Base-by-base conservation (phyloP, 2,888 invertebrate species). In the Lithophane ornitopus region DNA sequence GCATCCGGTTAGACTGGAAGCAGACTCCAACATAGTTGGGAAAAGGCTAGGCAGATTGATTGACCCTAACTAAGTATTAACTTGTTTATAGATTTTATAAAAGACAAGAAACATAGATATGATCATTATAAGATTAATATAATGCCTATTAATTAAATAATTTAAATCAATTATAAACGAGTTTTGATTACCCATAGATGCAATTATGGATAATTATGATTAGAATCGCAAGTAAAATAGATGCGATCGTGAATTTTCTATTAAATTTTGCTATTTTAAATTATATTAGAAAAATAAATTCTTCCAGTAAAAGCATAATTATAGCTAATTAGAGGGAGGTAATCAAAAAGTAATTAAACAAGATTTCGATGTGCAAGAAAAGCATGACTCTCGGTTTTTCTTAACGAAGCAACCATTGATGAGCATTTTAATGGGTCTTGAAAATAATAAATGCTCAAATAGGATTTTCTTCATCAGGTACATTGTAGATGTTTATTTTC, bases 331-430 rank as follows among this genome's bases (percentile, higher is more conserved):
- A 73, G 46, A 39, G 26, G 74, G 70, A 70, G 26, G 80, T 74
- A 70, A 84, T 84, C 54, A 70, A 84, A 74, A 70, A 56, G 52
- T 58, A 67, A 78, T 80, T 70, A 80, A 67, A 63, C 44, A 41
- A 19, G 67, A n/a, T 39, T 41, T 28, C 62, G 28, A 67, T 70
- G n/a, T 82, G 49, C 67, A 54, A 77, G 78, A 46, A 52, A 77
- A 82, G 34, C 78, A 73, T 79, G 79, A 78, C 54, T 68, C 7
- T 65, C 46, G 16, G 56, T 69, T 69, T 72, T 68, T n/a, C 26
- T 34, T 26, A 34, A 41, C n/a, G 58, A 75, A 76, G 56, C 54
- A 56, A 62, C 4, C 22, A 41, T 80, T 63, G 56, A 72, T 41
- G 63, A 68, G 12, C 14, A 59, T 76, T 81, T 74, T 74, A 74